Evolutionary conservation across 2,113 vertebrate genomes (phyloP).

Genomic region (human): DNA sequence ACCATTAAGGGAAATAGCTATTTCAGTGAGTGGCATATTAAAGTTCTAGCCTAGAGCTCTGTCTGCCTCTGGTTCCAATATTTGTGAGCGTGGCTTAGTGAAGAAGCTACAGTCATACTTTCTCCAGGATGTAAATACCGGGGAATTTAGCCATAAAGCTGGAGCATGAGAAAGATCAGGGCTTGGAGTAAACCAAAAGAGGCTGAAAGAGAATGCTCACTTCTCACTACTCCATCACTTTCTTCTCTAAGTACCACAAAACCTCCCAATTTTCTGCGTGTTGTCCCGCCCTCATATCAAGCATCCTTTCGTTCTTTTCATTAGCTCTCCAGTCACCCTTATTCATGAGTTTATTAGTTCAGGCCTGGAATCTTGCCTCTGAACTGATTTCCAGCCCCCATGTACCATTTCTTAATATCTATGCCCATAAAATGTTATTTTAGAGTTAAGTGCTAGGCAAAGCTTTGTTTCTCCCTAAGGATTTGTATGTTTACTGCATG

Average conservation of each 20-base stretch:
- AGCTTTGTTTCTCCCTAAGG: not conserved
- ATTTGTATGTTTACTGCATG: not conserved
- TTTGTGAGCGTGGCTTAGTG: not conserved
- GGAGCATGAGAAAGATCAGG: not conserved
- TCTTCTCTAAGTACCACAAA: not conserved
- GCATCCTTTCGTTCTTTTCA: not conserved
- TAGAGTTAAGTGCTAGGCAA: not conserved
- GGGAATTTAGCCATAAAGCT: not conserved
- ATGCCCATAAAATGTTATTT: not conserved
- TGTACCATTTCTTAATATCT: not conserved
- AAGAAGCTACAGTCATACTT: not conserved
- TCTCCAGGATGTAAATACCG: not conserved
- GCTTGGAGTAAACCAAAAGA: not conserved
- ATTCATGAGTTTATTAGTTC: not conserved
- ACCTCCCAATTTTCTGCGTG: not conserved
- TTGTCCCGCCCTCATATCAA: not conserved
- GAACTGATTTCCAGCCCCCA: not conserved
- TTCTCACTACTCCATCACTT: not conserved
- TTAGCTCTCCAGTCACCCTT: not conserved
- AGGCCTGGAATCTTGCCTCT: not conserved
- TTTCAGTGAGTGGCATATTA: slow-evolving; percentile 72
- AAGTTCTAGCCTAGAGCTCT: slow-evolving; percentile 71
- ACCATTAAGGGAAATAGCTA: slow-evolving; percentile 73
- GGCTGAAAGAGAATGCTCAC: not conserved
- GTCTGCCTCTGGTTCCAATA: not conserved